A percentile compares a stretch with the other conserved stretches of the same genome.
These are phyloP conservation scores for Tympanuchus pallidicinctus DNA, from an alignment of 2,113 vertebrate species.

Conservation along the genomic window DNA sequence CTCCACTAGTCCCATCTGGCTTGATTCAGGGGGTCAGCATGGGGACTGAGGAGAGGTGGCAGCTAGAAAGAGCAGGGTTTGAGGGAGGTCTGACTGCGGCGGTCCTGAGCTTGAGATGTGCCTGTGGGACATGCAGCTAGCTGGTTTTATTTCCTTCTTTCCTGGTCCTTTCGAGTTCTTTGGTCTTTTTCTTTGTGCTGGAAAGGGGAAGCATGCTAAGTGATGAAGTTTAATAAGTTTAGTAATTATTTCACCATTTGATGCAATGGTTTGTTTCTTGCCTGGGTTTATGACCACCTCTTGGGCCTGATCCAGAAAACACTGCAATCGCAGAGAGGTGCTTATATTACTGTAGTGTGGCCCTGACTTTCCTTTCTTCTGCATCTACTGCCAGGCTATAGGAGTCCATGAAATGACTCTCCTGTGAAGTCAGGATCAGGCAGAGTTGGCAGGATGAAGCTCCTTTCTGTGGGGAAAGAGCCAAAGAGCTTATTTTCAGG, in stretches of 20 bases:
- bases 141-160: conserved; percentile 28
- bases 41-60: conserved; percentile 75
- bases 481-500: background rate
- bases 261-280: background rate
- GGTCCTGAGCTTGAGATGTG: background rate
- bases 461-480: background rate
- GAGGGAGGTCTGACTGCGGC: conserved; percentile 67
- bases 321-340: background rate
- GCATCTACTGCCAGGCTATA: background rate
- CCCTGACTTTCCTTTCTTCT: background rate
- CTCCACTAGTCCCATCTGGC: conserved; percentile 82
- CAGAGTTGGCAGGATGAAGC: background rate
- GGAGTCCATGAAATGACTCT: background rate
- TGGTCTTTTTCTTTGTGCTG: background rate
- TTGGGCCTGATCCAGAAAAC: background rate
- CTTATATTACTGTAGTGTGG: background rate
- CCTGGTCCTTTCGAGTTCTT: background rate
- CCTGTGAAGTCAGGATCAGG: background rate
- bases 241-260: background rate
- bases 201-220: background rate
- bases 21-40: conserved; percentile 77
- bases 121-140: background rate
- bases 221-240: background rate
- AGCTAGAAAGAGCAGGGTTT: conserved; percentile 55
- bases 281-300: background rate